A percentile compares a stretch with the other conserved stretches of the same genome.
Conservation (phyloP, 2,888 invertebrate species). For the Steromphala cineraria region DNA sequence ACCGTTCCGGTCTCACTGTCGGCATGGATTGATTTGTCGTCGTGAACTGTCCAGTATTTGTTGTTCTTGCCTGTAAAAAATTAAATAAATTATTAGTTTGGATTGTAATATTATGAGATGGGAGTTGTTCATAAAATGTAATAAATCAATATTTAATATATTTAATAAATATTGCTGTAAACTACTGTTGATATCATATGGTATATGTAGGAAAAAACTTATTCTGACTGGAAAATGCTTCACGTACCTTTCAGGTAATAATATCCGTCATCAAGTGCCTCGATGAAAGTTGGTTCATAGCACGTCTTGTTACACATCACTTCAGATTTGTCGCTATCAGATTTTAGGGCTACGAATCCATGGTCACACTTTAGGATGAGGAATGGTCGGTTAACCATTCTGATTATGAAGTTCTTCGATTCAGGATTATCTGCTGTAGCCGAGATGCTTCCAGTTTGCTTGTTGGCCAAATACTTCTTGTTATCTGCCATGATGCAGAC, state of each 20-base stretch:
- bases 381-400: conserved; percentile 83
- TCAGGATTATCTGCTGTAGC: conserved; percentile 89
- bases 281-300: conserved; percentile 94
- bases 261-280: conserved; percentile 88
- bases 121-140: too few species aligned
- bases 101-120: too few species aligned
- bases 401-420: conserved; percentile 92
- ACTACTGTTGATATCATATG: too few species aligned
- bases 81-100: too few species aligned
- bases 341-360: conserved; percentile 95
- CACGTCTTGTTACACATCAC: conserved; percentile 90
- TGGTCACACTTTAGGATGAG: conserved; percentile 95
- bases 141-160: too few species aligned
- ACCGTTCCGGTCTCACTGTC: conserved; percentile 86
- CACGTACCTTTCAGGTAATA: conserved; percentile 91
- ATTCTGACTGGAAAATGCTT: too few species aligned
- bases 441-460: conserved; percentile 94
- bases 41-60: conserved; percentile 94
- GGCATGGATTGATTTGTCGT: conserved; percentile 87
- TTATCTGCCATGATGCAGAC: conserved; percentile 95
- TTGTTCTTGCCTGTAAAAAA: conserved; percentile 86
- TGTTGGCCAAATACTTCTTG: conserved; percentile 94
- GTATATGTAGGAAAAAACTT: too few species aligned
- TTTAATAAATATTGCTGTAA: too few species aligned
- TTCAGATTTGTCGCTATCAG: conserved; percentile 85